Evolutionary conservation across 2,113 vertebrate genomes (phyloP), one percentile per base, ranked within the genome.

Genomic region (Equus quagga): DNA sequence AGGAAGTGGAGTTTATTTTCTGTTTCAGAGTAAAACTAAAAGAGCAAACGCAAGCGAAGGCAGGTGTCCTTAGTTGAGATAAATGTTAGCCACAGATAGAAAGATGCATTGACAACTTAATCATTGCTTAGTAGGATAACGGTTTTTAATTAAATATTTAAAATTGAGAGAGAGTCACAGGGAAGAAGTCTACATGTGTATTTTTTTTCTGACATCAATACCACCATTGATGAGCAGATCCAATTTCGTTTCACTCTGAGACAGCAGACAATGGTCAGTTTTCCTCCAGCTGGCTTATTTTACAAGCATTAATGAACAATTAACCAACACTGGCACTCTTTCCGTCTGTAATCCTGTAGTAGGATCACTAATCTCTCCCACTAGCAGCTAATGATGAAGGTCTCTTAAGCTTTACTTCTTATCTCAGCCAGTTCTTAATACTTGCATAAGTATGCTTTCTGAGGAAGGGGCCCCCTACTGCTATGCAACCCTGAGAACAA

Each of bases 371-470:
- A 99, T 99, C 99, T 99, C 98, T 98, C 99, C 98, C 99, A 99
- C 98, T 99, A 99, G 99, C 99, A 98, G 98, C 99, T 99, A 99
- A 99, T 99, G 99, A 99, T 99, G 99, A 99, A 99, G 99, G 99
- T 99, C 98, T 99, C 98, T 99, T 99, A 99, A 99, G 99, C 99
- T 99, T 98, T 93, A 98, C 99, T 99, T 99, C 99, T 99, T 98
- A 99, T 99, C 99, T 99, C 98, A 98, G 98, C 98, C 98, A 98
- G 99, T 99, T 99, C 99, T 99, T 99, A 99, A 99, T 99, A 99
- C 99, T 99, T 98, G 99, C 98, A 98, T 99, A 99, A 99, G 98
- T 99, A 98, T 98, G 98, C 98, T 99, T 98, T 99, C 98, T 98
- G 99, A 99, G 98, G 98, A 98, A 98, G 97, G 96, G 96, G 85